These are phyloP conservation scores for Drosophila kurseongensis DNA, from an alignment of 1,140 invertebrate genomes.

Conservation along the genomic window DNA sequence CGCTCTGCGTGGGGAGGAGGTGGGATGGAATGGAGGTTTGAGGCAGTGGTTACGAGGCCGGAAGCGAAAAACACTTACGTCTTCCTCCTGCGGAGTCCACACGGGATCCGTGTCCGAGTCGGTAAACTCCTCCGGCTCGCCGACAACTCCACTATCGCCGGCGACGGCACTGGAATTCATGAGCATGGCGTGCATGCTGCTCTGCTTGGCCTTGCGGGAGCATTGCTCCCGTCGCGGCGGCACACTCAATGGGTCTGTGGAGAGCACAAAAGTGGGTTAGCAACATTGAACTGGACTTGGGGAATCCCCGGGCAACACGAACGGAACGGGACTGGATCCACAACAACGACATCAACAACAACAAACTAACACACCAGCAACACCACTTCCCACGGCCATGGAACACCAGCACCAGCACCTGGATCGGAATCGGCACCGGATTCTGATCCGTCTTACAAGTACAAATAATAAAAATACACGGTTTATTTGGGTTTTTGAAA, in stretches of 20 bases:
- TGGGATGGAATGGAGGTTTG: conserved; percentile 7
- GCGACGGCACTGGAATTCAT: conserved; percentile 60
- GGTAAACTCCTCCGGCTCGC: conserved; percentile 85
- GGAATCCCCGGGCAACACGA: conserved; percentile 6
- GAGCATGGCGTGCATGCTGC: conserved; percentile 79
- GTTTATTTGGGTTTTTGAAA: conserved; percentile 75
- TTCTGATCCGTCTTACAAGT: conserved; percentile 34
- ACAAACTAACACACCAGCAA: conserved; percentile 32
- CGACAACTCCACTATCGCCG: conserved; percentile 66
- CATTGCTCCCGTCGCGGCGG: conserved; percentile 87
- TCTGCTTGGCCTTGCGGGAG: conserved; percentile 88
- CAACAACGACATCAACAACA: conserved; percentile 41
- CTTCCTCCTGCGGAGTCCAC: conserved; percentile 89
- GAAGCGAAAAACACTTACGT: conserved; percentile 68
- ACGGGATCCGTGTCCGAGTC: conserved; percentile 90
- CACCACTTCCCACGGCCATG: conserved; percentile 20
- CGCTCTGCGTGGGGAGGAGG: conserved; percentile 53
- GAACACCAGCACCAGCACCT: conserved; percentile 32
- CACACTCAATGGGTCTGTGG: conserved; percentile 85
- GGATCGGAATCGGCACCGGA: conserved; percentile 12
- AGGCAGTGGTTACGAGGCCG: conserved; percentile 11
- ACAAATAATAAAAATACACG: conserved; percentile 83
- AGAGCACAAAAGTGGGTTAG: conserved; percentile 78
- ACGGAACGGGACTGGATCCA: conserved; percentile 14
- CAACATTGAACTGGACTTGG: conserved; percentile 51